phyloP scores from a whole-genome alignment of 2,888 invertebrate genomes.

The Leptarthrus brevirostris region DNA sequence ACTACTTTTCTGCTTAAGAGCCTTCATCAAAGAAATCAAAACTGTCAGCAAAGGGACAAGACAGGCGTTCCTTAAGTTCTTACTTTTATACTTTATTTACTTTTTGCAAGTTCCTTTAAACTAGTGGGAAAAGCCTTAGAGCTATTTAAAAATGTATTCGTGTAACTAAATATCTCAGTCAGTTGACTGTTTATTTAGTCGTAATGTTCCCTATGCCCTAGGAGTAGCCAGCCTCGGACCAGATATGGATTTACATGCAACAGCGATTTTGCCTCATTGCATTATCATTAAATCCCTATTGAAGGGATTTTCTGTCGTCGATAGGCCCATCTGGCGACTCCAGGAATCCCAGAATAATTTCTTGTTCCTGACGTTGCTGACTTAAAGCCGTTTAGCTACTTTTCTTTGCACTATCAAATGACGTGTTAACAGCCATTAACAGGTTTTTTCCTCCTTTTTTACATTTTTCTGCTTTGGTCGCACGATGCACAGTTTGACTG shows the following conservation, averaged over 20 bases:
- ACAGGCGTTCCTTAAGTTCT: no score
- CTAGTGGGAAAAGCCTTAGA: no score
- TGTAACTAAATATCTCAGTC: no score
- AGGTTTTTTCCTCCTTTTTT: constrained; percentile 42
- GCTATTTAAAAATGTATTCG: no score
- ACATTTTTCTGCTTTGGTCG: constrained; percentile 1
- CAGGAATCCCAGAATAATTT: background rate
- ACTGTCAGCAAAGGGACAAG: no score
- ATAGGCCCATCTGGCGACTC: constrained; percentile 31
- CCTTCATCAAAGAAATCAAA: no score
- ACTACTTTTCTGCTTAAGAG: no score
- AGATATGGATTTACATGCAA: constrained; percentile 37
- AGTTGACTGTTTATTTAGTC: no score
- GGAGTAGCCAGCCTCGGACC: no score
- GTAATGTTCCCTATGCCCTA: no score
- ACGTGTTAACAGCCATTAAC: constrained; percentile 55
- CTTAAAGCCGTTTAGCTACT: constrained; percentile 43
- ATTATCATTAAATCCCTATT: background rate
- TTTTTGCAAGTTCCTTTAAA: no score
- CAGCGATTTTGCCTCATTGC: constrained; percentile 9
- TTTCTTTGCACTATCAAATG: constrained; percentile 53
- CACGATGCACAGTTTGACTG: constrained; percentile 9
- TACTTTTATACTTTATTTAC: no score
- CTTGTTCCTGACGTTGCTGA: background rate
- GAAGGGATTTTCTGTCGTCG: background rate